Percentiles rank a stretch among this genome's conserved stretches.
phyloP scores from a whole-genome alignment of 1,140 invertebrate species.

The Bacillus rossius region DNA sequence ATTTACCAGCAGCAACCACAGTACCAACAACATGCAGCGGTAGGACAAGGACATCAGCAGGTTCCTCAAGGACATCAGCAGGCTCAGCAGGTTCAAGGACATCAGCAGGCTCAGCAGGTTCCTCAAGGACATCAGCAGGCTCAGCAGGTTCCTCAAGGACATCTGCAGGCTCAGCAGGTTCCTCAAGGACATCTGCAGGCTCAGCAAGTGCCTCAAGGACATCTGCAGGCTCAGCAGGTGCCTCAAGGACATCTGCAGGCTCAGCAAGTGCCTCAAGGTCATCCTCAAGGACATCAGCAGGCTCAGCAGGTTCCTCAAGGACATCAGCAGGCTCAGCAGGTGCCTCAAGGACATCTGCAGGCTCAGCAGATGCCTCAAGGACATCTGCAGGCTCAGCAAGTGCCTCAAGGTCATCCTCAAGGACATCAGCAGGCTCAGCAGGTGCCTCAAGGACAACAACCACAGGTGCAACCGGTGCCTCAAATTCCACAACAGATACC shows the following conservation, averaged over 20 bases:
- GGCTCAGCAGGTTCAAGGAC: conserved; percentile 13
- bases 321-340: not conserved
- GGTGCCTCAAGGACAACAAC: not conserved
- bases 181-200: conserved; percentile 15
- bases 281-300: conserved; percentile 14
- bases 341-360: not conserved
- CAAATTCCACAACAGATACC: not conserved
- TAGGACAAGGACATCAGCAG: conserved; percentile 16
- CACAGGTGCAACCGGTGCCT: not conserved
- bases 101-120: conserved; percentile 8
- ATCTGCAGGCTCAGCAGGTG: conserved; percentile 9
- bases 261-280: conserved; percentile 13
- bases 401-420: not conserved
- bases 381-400: not conserved
- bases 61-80: conserved; percentile 12
- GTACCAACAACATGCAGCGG: not conserved
- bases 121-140: conserved; percentile 12
- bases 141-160: conserved; percentile 11
- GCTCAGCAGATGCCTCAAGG: not conserved
- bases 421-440: not conserved
- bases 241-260: no score
- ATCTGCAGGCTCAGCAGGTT: conserved; percentile 12
- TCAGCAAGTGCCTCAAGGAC: conserved; percentile 2
- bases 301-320: conserved; percentile 16
- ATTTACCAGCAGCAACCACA: conserved; percentile 10